These are phyloP conservation scores for Clanis bilineata DNA, from an alignment of 2,888 invertebrate species.

Conservation along the genomic window DNA sequence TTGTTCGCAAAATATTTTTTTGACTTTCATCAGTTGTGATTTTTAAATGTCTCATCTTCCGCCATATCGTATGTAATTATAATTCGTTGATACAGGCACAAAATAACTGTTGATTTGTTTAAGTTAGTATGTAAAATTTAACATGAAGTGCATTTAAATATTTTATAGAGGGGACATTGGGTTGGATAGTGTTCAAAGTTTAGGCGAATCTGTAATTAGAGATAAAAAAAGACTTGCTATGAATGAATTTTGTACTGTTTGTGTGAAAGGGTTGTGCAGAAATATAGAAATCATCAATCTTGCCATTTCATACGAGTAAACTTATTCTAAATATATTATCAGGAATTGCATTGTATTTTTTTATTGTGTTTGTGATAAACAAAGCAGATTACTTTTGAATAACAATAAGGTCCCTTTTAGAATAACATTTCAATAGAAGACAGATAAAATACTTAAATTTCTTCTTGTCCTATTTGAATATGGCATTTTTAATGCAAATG, in stretches of 20 bases:
- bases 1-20: not conserved
- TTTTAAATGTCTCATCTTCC: not conserved
- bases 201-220: slow-evolving; percentile 49
- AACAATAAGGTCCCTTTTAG: not conserved
- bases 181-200: slow-evolving; percentile 71
- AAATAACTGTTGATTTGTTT: slow-evolving; percentile 35
- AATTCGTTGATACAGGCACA: slow-evolving; percentile 1
- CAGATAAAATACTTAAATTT: not conserved
- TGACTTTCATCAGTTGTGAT: not conserved
- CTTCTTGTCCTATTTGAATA: not conserved
- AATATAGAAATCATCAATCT: slow-evolving; percentile 22
- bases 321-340: not conserved
- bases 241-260: slow-evolving; percentile 77
- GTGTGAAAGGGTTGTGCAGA: slow-evolving; percentile 69
- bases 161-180: slow-evolving; percentile 52
- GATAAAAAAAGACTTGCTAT: slow-evolving; percentile 52
- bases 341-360: not conserved
- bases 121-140: slow-evolving; percentile 37
- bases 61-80: not conserved
- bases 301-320: slow-evolving; percentile 29
- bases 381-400: too few species aligned
- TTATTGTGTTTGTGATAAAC: not conserved
- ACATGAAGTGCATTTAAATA: slow-evolving; percentile 81
- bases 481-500: not conserved
- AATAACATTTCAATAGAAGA: not conserved